Base-by-base conservation (phyloP, 1,140 invertebrate species). In the Agrilus planipennis region DNA sequence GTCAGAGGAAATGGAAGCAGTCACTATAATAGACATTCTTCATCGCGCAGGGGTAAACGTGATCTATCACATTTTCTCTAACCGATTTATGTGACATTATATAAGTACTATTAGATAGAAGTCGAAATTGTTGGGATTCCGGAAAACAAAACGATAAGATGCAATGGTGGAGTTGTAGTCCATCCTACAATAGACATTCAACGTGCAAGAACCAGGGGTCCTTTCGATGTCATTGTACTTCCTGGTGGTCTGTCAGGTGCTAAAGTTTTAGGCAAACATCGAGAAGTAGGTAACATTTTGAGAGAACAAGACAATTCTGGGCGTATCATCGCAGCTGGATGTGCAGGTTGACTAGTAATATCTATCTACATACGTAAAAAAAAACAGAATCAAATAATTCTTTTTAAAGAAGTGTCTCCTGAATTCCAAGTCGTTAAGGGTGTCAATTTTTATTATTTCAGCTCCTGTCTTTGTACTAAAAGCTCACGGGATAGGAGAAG, bases 1-100 rank as follows among this genome's bases (percentile, higher is more conserved):
- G 1, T 76, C 83, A 14, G 91, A 96, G 65, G 91, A 96, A 70
- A 96, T 98, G 81, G 95, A 99, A 71, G 78, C 88, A 28, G 79
- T 92, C 6, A 89, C 93, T 38, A 77, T 87, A 4, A 81, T 79
- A 17, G 93, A 98, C 64, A 77, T 96, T 41, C 63, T 99, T 14
- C 71, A 91, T 4, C 71, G 94, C 50, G 91, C 79, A 10, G 88
- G 82, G 29, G 90, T 96, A 74, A 68, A 7, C 34, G 14, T 17
- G 5, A 38, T 11, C 18, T 19, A 17, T 28, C 17, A 21, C 27
- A 32, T n/a, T 23, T 27, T 19, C 39, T 20, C 20, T 15, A 16
- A 17, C 28, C 35, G 4, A 41, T 23, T 19, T 36, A 17, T 35
- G 19, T 20, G n/a, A n/a, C n/a, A n/a, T n/a, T n/a, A n/a, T n/a